These are phyloP conservation scores for Mus spicilegus DNA, from an alignment of 2,113 vertebrate species.

Conservation along the genomic window DNA sequence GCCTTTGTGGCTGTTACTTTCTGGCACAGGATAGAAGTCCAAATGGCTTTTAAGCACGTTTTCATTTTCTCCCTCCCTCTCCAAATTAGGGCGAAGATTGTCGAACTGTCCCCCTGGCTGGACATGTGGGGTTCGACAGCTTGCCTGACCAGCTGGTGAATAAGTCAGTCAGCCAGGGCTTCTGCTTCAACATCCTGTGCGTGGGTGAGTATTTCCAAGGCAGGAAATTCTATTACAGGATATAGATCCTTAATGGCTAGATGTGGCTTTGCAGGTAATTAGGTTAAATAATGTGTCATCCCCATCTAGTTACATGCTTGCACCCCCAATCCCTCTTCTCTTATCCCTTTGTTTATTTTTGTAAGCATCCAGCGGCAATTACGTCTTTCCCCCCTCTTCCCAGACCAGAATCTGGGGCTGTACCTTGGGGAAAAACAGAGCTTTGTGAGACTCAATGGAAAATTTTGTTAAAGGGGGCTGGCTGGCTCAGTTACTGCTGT, in stretches of 20 bases:
- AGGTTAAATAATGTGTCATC: slow-evolving; percentile 75
- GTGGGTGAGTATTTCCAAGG: slow-evolving; percentile 96
- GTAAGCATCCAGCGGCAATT: slow-evolving; percentile 49
- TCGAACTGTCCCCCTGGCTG: slow-evolving; percentile 94
- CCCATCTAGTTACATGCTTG: slow-evolving; percentile 65
- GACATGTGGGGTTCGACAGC: slow-evolving; percentile 99
- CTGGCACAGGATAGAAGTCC: background rate
- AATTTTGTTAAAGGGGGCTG: slow-evolving; percentile 46
- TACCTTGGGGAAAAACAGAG: slow-evolving; percentile 16
- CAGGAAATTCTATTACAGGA: slow-evolving; percentile 83
- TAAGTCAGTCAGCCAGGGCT: slow-evolving; percentile 98
- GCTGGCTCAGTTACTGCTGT: background rate
- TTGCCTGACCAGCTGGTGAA: slow-evolving; percentile 99
- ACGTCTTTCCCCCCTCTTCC: slow-evolving; percentile 44
- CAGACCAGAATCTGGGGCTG: slow-evolving; percentile 15
- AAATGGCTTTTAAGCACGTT: slow-evolving; percentile 44
- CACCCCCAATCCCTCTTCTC: background rate
- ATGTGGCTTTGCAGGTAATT: slow-evolving; percentile 80
- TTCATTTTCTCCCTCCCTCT: slow-evolving; percentile 56
- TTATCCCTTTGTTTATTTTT: slow-evolving; percentile 43
- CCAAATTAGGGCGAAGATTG: slow-evolving; percentile 93
- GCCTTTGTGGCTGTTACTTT: slow-evolving; percentile 33
- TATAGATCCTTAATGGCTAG: slow-evolving; percentile 80
- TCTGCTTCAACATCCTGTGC: slow-evolving; percentile 99
- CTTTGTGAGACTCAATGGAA: slow-evolving; percentile 52